Evolutionary conservation across 2,113 vertebrate species (phyloP).

Genomic region (Morone chrysops): DNA sequence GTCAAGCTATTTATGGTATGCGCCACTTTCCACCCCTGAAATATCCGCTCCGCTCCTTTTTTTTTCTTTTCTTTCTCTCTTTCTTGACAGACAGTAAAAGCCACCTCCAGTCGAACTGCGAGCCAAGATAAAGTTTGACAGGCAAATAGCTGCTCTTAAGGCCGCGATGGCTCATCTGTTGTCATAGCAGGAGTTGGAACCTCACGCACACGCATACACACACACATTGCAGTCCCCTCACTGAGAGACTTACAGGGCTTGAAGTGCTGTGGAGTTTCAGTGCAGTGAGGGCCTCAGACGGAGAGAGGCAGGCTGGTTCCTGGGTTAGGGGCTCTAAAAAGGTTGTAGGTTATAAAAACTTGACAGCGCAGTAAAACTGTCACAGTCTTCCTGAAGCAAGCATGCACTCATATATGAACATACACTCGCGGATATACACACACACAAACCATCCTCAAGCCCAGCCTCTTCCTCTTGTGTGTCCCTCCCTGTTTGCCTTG

Average conservation of each 20-base stretch:
- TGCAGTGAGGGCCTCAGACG: conserved; percentile 50
- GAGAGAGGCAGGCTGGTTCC: conserved; percentile 47
- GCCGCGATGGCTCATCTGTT: conserved; percentile 67
- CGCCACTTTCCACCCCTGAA: conserved; percentile 67
- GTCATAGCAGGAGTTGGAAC: conserved; percentile 62
- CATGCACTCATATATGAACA: conserved; percentile 44
- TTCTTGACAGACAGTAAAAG: conserved; percentile 72
- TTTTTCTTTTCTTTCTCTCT: conserved; percentile 16
- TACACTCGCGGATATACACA: conserved; percentile 14
- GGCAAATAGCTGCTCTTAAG: conserved; percentile 75
- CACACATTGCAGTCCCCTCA: conserved; percentile 18
- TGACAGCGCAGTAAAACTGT: conserved; percentile 77
- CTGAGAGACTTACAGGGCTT: conserved; percentile 72
- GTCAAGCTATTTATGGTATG: conserved; percentile 79
- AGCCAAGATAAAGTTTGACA: conserved; percentile 76
- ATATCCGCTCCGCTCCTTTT: conserved; percentile 54
- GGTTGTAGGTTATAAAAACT: conserved; percentile 83
- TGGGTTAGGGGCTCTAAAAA: conserved; percentile 68
- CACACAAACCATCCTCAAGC: conserved; percentile 1
- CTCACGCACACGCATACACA: conserved; percentile 22
- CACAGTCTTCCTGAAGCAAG: conserved; percentile 75
- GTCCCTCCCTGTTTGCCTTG: conserved; percentile 8
- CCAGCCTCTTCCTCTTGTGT: background rate
- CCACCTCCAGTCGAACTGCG: conserved; percentile 60
- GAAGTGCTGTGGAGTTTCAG: conserved; percentile 61